Conservation (phyloP, 2,113 vertebrate genomes). For the Bos javanicus region DNA sequence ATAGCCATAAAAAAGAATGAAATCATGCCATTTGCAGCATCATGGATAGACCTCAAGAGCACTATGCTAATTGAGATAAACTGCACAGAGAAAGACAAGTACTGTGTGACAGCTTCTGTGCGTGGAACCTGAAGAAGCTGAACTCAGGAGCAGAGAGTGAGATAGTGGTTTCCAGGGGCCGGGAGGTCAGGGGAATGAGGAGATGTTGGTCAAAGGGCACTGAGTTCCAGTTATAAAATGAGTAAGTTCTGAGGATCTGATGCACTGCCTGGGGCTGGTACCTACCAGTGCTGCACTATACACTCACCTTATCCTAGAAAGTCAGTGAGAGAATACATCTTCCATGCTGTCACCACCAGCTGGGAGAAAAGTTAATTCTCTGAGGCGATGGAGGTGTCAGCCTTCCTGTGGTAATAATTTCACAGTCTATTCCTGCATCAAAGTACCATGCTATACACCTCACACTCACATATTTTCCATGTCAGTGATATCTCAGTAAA, state of each 20-base stretch:
- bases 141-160: not conserved
- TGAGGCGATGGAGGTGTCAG: not conserved
- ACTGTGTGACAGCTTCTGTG: not conserved
- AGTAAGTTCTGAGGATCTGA: not conserved
- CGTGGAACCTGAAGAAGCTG: not conserved
- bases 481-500: not conserved
- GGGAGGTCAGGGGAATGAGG: not conserved
- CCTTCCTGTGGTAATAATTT: not conserved
- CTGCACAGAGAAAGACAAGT: not conserved
- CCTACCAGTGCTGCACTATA: no score
- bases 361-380: not conserved
- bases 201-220: not conserved
- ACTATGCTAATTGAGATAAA: not conserved
- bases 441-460: not conserved
- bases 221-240: not conserved
- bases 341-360: no score
- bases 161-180: not conserved
- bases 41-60: not conserved
- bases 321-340: not conserved
- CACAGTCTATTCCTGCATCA: not conserved
- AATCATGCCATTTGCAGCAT: not conserved
- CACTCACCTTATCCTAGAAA: rapidly evolving
- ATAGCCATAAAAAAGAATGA: not conserved
- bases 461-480: no score
- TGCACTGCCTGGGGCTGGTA: rapidly evolving